Evolutionary conservation across 2,888 invertebrate species (phyloP).

Genomic region (Tortricodes alternella): DNA sequence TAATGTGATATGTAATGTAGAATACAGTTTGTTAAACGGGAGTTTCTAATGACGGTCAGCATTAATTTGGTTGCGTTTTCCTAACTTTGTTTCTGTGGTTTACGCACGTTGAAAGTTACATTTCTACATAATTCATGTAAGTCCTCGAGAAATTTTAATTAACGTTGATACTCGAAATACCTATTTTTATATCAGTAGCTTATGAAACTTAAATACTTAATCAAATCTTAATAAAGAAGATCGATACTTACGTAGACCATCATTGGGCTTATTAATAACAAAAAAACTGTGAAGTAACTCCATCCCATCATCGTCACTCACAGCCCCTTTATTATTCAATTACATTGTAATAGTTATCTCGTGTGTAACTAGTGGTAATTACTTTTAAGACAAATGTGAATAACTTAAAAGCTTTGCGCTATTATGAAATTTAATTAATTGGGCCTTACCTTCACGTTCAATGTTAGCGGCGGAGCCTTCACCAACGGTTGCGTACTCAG

Average conservation of each 20-base stretch:
- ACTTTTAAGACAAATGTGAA: conserved; percentile 40
- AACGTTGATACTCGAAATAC: too few relatives aligned
- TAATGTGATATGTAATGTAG: conserved; percentile 19
- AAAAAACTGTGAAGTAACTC: too few relatives aligned
- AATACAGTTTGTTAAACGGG: conserved; percentile 27
- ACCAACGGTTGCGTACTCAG: conserved; percentile 44
- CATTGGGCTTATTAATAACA: too few relatives aligned
- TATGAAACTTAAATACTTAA: too few relatives aligned
- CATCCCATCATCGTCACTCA: too few relatives aligned
- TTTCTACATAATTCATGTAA: conserved; percentile 23
- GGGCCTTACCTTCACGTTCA: conserved; percentile 70
- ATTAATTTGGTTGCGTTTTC: conserved; percentile 19
- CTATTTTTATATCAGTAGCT: too few relatives aligned
- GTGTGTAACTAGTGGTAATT: conserved; percentile 32
- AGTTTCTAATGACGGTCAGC: conserved; percentile 29
- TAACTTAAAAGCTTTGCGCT: conserved; percentile 45
- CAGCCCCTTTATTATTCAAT: conserved; percentile 16
- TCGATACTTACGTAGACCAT: too few relatives aligned
- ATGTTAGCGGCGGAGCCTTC: conserved; percentile 54
- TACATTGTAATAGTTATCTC: conserved; percentile 22
- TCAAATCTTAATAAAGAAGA: too few relatives aligned
- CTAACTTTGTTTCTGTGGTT: conserved; percentile 9
- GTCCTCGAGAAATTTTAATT: too few relatives aligned
- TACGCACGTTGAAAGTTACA: conserved; percentile 15
- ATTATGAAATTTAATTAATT: conserved; percentile 64